Conservation (phyloP, 1,140 invertebrate genomes). For the Adoxophyes honmai region DNA sequence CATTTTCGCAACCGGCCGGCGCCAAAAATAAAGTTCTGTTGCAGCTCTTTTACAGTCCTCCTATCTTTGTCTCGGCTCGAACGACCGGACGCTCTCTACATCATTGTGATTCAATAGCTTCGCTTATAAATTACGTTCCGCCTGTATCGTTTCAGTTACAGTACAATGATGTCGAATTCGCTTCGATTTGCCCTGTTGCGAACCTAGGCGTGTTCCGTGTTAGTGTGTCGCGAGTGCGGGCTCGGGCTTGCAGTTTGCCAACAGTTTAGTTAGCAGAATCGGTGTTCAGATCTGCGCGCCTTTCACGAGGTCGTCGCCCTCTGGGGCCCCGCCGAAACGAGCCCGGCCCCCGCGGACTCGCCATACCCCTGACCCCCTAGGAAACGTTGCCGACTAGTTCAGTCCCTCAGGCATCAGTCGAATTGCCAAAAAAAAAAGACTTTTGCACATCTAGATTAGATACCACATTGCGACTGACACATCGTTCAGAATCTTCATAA, state of each 20-base stretch:
- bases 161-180: background rate
- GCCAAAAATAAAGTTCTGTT: background rate
- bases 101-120: background rate
- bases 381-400: slow-evolving; percentile 41
- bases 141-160: background rate
- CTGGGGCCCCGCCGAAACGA: slow-evolving; percentile 59
- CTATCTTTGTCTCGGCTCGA: too few relatives aligned
- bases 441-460: slow-evolving; percentile 1
- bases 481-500: background rate
- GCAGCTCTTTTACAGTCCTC: background rate
- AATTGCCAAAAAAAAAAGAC: background rate
- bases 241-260: slow-evolving; percentile 1
- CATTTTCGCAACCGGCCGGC: background rate
- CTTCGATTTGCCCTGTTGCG: background rate
- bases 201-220: background rate
- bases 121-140: background rate
- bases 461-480: slow-evolving; percentile 1
- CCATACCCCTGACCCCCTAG: slow-evolving; percentile 38
- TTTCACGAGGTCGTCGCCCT: slow-evolving; percentile 69
- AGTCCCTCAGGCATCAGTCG: slow-evolving; percentile 17
- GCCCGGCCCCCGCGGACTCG: slow-evolving; percentile 40
- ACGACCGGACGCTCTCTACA: too few relatives aligned
- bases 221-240: background rate
- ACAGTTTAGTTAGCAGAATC: slow-evolving; percentile 9
- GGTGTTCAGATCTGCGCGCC: slow-evolving; percentile 39